Percentiles rank a stretch among this genome's conserved stretches.
Evolutionary conservation across 2,888 invertebrate genomes (phyloP).

Genomic region (Nemoura dubitans): DNA sequence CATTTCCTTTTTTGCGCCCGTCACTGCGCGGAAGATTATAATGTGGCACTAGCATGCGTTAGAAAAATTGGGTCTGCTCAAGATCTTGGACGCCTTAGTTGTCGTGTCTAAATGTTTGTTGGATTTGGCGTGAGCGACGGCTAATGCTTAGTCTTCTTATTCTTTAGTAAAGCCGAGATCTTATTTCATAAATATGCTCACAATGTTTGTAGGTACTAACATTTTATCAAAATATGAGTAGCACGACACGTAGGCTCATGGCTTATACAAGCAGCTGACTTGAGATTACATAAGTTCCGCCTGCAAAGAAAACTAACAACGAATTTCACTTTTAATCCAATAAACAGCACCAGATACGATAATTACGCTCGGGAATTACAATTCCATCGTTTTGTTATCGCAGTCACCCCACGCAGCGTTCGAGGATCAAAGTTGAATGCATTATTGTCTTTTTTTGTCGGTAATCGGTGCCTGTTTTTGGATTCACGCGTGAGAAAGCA

Average conservation of each 20-base stretch:
- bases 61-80: not conserved
- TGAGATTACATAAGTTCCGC: not conserved
- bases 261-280: not conserved
- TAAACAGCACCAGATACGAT: not conserved
- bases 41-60: not conserved
- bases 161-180: not conserved
- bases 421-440: conserved; percentile 17
- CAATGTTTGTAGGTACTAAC: not conserved
- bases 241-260: too few relatives aligned
- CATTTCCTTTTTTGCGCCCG: conserved; percentile 5
- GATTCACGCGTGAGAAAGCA: conserved; percentile 26
- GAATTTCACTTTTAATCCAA: not conserved
- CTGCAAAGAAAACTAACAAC: not conserved
- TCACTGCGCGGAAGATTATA: not conserved
- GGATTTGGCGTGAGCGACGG: not conserved
- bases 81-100: not conserved
- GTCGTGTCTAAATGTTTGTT: not conserved
- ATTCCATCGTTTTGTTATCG: not conserved
- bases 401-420: not conserved
- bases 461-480: not conserved
- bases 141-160: not conserved
- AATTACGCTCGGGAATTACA: not conserved
- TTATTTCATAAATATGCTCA: not conserved
- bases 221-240: too few relatives aligned
- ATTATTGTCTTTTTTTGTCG: not conserved